Base-by-base conservation (phyloP, 2,113 vertebrate genomes). In the Phasianus colchicus region DNA sequence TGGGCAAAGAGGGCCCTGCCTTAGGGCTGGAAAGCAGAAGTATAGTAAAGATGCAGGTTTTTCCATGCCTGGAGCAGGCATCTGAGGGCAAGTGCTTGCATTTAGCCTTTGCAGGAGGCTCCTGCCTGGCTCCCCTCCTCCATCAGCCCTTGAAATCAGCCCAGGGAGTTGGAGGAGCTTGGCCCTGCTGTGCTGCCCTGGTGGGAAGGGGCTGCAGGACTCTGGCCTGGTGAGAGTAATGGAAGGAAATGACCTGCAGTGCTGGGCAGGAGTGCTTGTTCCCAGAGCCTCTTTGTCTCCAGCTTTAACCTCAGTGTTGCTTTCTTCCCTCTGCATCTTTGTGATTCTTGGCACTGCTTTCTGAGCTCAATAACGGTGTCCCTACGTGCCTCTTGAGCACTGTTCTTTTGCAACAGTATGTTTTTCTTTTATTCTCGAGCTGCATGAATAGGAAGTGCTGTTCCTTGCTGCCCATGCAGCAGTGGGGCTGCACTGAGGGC, bases 211-310 rank as follows among this genome's bases (percentile, higher is more conserved):
- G 86, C 93, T 6, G 2, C 73, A 25, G 70, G 70, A 88, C 88
- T 69, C 91, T 45, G 74, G 93, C 76, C 3, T 2, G 3, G 22
- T 80, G 34, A 47, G 9, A 83, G 97, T 95, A 96, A 94, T 95
- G 29, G 52, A 55, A 97, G 97, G 97, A 98, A 98, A 78, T 70
- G 34, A 90, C 93, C 93, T 97, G 92, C 73, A 92, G 83, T 1
- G 73, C 71, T 85, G 86, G 92, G 94, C 95, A 94, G 73, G 77
- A 77, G 81, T 11, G 19, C 87, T 36, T 5, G 38, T 82, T 93
- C 91, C 82, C 11, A 6, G 77, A 19, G 93, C 36, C 60, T 93
- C 55, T 93, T 90, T 91, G 95, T 95, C 73, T 96, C 86, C 52
- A 16, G 93, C 89, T 90, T 96, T 94, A 75, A 82, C 83, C 79